Base-by-base conservation (phyloP, 2,113 vertebrate genomes). In the Chrysemys picta region DNA sequence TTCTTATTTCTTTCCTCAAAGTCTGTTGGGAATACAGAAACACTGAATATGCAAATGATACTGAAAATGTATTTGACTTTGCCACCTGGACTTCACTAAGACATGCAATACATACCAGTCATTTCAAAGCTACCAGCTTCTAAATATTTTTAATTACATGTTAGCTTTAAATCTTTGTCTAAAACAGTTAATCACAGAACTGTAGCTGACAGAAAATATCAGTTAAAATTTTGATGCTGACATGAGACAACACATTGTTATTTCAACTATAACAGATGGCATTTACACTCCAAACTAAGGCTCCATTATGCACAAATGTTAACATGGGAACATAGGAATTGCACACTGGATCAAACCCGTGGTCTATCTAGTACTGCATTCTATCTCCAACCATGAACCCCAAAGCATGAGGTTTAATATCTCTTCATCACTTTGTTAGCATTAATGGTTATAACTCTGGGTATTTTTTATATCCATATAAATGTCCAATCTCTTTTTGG, bases 291-390 rank as follows among this genome's bases (percentile, higher is more conserved):
- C 31, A 79, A 87, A 87, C n/a, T 87, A 93, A 94, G 27, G 31
- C 47, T 24, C 59, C 65, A 93, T 75, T 79, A 80, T 56, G n/a
- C 65, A 54, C 93, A 95, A 90, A 76, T 69, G 87, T 29, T 83
- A 88, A 84, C 47, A 65, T 96, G 87, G 88, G 86, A 89, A 80
- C n/a, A 75, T 93, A 87, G 89, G 88, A 89, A 78, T 27, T 62
- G 78, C 5, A 0, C 50, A 75, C 45, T 80, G 83, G 21, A 78
- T 1, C 76, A 88, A 91, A 95, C 16, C 10, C 59, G 87, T 96
- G 82, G 84, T 1, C 25, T 56, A 22, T 21, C 25, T 5, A n/a
- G 49, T 31, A 87, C 83, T 9, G 35, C 81, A n/a, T 62, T 69
- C 17, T 17, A 69, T 69, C 35, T n/a, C 35, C 35, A n/a, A n/a